Evolutionary conservation across 2,797 vertebrate species (phyloP), one percentile per base, ranked within the genome.

Genomic region (Amphiprion clarkii): DNA sequence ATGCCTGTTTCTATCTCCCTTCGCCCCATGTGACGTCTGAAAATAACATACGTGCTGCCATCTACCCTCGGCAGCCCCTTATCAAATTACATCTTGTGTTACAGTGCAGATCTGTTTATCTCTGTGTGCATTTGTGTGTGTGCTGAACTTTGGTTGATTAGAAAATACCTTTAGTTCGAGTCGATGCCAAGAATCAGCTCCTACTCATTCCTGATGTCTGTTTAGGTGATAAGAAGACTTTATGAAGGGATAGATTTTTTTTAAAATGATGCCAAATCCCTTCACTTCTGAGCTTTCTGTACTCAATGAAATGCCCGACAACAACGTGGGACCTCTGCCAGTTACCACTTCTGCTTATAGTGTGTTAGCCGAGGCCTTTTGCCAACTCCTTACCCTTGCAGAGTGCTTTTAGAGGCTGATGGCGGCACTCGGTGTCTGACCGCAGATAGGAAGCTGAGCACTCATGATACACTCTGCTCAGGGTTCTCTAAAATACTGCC

Each of bases 11-110:
- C 64, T 92, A 82, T 90, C 82, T 75, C 23, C 17, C 29, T 63
- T 33, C 7, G 21, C 79, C 72, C 78, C 91, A 91, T 90, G 90
- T 93, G 90, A 93, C 87, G 78, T 80, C 75, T 57, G 40, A 85
- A 93, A 94, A 94, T 90, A 71, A 92, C 89, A 81, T 81, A 61
- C 88, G 13, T 86, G 87, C 87, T 87, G 90, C 81, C 48, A 66
- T 76, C 78, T 73, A 65, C 81, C 75, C 77, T 81, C 54, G 44
- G 71, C 48, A 14, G 55, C 62, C 17, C 60, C 89, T 91, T 76
- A 93, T 94, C 79, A 74, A 80, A 89, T 89, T 86, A 90, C 71
- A 58, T 42, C 58, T 57, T 60, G 67, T 70, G 40, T 89, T 83
- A 84, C 72, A 71, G 31, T 54, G 65, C 71, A 63, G 57, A 62